Percentiles rank a stretch among this genome's conserved stretches.
phyloP scores from a whole-genome alignment of 2,888 invertebrate species.

The Orchesella flavescens region DNA sequence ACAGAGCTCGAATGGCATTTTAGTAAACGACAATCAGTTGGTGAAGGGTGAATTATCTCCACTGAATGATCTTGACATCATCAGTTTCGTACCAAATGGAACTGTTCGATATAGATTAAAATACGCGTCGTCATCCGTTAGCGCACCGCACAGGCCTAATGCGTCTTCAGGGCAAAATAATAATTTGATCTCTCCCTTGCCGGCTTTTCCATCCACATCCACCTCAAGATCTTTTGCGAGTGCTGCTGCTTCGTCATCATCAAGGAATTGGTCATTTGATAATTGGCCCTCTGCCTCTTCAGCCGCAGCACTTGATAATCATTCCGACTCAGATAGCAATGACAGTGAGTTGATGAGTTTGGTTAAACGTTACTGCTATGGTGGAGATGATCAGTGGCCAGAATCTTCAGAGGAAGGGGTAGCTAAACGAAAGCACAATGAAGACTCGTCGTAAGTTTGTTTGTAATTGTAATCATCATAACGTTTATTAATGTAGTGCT shows the following conservation, averaged over 20 bases:
- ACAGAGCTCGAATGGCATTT: constrained; percentile 70
- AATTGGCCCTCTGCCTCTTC: neutral
- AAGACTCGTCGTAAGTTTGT: constrained; percentile 27
- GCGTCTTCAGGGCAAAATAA: neutral
- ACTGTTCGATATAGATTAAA: constrained; percentile 63
- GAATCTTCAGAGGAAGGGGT: neutral
- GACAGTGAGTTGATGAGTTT: constrained; percentile 56
- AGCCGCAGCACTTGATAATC: neutral
- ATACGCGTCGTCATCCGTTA: neutral
- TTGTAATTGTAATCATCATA: neutral
- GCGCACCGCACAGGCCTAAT: neutral
- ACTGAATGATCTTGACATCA: constrained; percentile 61
- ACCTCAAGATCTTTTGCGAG: neutral
- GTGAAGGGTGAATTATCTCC: constrained; percentile 48
- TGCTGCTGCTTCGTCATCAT: no score
- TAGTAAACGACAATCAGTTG: constrained; percentile 58
- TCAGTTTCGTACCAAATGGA: constrained; percentile 69
- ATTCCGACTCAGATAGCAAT: constrained; percentile 50
- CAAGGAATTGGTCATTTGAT: neutral
- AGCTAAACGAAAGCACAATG: constrained; percentile 26
- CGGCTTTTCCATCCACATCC: no score
- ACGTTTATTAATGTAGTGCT: neutral
- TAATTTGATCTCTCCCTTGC: constrained; percentile 29
- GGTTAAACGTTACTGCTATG: no score
- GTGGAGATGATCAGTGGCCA: constrained; percentile 27